phyloP scores from a whole-genome alignment of 2,888 invertebrate species.

The Macrostomum cliftonense region DNA sequence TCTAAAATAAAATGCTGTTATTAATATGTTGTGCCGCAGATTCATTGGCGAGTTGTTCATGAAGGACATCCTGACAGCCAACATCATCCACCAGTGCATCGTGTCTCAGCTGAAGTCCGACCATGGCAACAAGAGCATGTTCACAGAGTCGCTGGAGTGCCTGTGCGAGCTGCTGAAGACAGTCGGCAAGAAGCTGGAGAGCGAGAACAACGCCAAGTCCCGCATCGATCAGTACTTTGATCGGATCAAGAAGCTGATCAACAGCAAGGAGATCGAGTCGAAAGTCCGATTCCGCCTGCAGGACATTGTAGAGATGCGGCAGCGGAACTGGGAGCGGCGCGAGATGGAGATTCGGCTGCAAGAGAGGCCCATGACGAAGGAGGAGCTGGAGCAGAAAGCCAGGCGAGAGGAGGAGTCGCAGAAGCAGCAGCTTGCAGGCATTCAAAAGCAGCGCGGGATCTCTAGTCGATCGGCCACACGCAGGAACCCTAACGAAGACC shows the following conservation, averaged over 20 bases:
- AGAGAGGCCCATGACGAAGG: no score
- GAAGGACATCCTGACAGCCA: conserved; percentile 76
- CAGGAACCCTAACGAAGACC: no score
- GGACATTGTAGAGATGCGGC: conserved; percentile 78
- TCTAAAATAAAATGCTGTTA: no score
- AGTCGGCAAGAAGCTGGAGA: conserved; percentile 82
- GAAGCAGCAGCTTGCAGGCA: no score
- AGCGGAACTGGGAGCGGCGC: conserved; percentile 19
- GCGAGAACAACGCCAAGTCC: conserved; percentile 46
- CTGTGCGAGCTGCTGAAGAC: conserved; percentile 95
- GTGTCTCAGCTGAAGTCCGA: conserved; percentile 62
- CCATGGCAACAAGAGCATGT: conserved; percentile 39
- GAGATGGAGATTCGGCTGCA: background rate
- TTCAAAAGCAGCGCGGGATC: no score
- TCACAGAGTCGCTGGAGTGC: conserved; percentile 92
- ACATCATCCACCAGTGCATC: conserved; percentile 77
- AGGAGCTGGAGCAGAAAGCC: no score
- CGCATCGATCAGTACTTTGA: conserved; percentile 95
- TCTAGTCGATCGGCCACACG: no score
- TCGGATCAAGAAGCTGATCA: conserved; percentile 66
- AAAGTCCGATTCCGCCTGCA: conserved; percentile 89
- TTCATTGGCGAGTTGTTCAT: conserved; percentile 72
- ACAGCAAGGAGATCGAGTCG: conserved; percentile 64
- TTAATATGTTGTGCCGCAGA: no score
- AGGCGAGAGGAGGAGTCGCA: no score